Conservation (phyloP, 2,113 vertebrate genomes). For the Halichoerus grypus region DNA sequence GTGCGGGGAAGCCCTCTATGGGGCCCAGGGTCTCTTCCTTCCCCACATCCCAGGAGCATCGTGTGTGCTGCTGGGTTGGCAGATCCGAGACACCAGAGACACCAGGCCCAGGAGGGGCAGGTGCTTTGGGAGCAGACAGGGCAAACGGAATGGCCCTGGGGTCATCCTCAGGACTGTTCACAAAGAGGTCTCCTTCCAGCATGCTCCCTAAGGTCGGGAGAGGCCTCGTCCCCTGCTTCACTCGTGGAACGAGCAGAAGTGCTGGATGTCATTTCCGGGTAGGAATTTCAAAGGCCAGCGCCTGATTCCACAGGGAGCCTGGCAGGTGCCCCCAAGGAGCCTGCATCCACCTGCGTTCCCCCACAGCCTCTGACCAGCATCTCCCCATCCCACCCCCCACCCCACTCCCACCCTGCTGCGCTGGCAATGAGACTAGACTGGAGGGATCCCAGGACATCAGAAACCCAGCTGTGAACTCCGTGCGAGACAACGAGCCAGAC, state of each 20-base stretch:
- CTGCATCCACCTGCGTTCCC: not conserved
- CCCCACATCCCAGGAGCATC: not conserved
- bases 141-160: fast-evolving
- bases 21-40: not conserved
- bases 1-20: not conserved
- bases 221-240: fast-evolving
- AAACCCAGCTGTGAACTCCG: not conserved
- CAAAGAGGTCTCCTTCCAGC: no score
- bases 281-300: not conserved
- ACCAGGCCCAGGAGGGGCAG: no score
- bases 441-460: no score
- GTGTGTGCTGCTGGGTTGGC: not conserved
- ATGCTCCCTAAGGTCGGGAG: not conserved
- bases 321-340: not conserved
- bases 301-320: fast-evolving
- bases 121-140: no score
- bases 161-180: no score
- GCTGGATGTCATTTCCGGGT: no score
- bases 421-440: not conserved
- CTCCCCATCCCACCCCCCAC: not conserved
- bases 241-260: not conserved
- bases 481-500: not conserved
- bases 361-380: no score
- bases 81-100: not conserved
- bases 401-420: not conserved